These are phyloP conservation scores for Cerastoderma edule DNA, from an alignment of 2,888 invertebrate genomes.

Conservation along the genomic window DNA sequence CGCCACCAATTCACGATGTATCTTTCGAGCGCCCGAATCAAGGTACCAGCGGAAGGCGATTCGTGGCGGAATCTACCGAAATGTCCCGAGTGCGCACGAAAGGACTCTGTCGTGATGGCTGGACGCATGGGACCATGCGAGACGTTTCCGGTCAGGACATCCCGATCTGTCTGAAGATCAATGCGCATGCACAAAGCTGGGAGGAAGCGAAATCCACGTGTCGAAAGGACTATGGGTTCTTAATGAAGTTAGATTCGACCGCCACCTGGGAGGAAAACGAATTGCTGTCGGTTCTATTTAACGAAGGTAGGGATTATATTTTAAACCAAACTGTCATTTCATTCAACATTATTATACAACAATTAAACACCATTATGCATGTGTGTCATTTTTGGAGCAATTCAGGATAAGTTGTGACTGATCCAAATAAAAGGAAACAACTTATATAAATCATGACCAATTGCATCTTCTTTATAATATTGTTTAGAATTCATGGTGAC, in stretches of 20 bases:
- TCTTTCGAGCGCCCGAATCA: too few relatives aligned
- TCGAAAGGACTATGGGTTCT: slow-evolving; percentile 62
- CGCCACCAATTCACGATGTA: too few relatives aligned
- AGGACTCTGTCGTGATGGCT: slow-evolving; percentile 65
- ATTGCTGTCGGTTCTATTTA: slow-evolving; percentile 44
- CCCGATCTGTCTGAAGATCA: slow-evolving; percentile 64
- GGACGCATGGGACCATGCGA: slow-evolving; percentile 54
- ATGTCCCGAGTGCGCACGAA: slow-evolving; percentile 18
- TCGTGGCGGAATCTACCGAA: too few relatives aligned
- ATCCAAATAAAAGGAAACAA: too few relatives aligned
- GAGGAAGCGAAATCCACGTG: slow-evolving; percentile 61
- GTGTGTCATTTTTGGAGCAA: too few relatives aligned
- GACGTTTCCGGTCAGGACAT: slow-evolving; percentile 52
- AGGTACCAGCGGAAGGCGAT: too few relatives aligned
- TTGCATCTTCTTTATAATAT: too few relatives aligned
- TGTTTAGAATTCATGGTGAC: too few relatives aligned
- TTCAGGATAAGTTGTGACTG: too few relatives aligned
- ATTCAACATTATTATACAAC: too few relatives aligned
- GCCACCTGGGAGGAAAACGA: slow-evolving; percentile 36
- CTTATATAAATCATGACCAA: too few relatives aligned
- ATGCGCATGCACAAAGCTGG: slow-evolving; percentile 63
- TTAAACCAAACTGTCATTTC: background rate
- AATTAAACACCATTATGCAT: too few relatives aligned
- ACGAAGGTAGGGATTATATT: slow-evolving; percentile 31
- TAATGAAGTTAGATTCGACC: slow-evolving; percentile 66